Evolutionary conservation across 2,797 vertebrate species (phyloP), one percentile per base, ranked within the genome.

Genomic region (Eulemur mongoz): DNA sequence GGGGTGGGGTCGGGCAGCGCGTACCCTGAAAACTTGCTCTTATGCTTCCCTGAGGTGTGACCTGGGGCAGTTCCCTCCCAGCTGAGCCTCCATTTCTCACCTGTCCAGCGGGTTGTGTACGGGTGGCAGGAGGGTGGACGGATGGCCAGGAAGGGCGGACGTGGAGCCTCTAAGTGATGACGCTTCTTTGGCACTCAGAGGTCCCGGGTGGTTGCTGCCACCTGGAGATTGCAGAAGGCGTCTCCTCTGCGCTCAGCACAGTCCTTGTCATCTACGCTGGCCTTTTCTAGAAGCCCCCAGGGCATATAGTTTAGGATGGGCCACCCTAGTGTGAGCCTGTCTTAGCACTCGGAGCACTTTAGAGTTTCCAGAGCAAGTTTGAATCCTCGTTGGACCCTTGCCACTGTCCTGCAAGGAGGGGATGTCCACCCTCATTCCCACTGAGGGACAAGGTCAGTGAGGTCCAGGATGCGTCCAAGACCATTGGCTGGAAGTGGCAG

Each of bases 371-470:
- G 2, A 43, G 45, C 5, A 3, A 6, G 18, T 17, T 15, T n/a
- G 4, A 14, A 2, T 7, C 48, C 81, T 35, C 4, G 8, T 38
- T 3, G 10, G 32, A 79, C 5, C 22, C 81, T 11, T 1, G 23
- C 35, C 12, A 0, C 57, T 27, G 32, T 43, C 10, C 65, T 57
- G 35, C 61, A 50, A 32, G 43, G 5, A 45, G 45, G 10, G 30
- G 23, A 15, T 0, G 0, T 3, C 78, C 35, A 10, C 65, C 2
- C 2, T 18, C 4, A 30, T 50, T 57, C 50, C 73, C 81, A n/a
- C 7, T 1, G 5, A 43, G 0, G 59, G 11, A 38, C 1, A 7
- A 32, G 32, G 61, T 54, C 57, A 14, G 48, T 0, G 0, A 45
- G 85, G 73, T 48, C 67, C 15, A 12, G 45, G 70, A 30, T 0